Conservation (phyloP, 2,797 vertebrate species). For the Pteropus rufus region DNA sequence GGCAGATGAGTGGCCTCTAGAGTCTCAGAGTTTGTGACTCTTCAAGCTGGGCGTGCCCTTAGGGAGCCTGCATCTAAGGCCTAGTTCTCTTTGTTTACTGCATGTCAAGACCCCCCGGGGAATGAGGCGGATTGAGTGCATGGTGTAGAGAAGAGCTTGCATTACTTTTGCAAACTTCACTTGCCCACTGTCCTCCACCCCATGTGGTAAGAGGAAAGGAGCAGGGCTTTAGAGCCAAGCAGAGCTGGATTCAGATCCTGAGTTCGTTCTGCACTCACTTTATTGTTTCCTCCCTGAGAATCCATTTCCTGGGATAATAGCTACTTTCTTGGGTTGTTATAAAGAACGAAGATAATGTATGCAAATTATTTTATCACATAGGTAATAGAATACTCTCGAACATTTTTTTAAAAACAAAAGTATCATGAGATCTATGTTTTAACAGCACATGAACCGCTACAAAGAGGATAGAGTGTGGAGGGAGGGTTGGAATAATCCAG, state of each 20-base stretch:
- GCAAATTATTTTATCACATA: conserved; percentile 18
- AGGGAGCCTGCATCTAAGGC: not conserved
- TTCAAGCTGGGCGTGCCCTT: not conserved
- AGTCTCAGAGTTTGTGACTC: not conserved
- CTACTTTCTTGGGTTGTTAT: conserved; percentile 8
- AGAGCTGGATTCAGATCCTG: not conserved
- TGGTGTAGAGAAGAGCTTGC: not conserved
- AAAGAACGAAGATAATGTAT: conserved; percentile 40
- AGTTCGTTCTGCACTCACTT: not conserved
- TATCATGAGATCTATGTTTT: conserved; percentile 12
- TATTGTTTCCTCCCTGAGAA: not conserved
- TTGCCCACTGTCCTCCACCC: not conserved
- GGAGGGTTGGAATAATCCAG: not conserved
- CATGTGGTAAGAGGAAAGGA: not conserved
- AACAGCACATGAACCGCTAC: not conserved
- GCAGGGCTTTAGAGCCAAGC: not conserved
- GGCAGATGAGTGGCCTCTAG: not conserved
- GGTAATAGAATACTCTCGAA: conserved; percentile 12
- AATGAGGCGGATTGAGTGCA: not conserved
- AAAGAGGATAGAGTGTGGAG: not conserved
- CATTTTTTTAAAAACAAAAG: not conserved
- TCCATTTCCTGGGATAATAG: conserved; percentile 44
- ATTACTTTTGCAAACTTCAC: not conserved
- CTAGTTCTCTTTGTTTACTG: not conserved
- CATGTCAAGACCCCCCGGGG: not conserved